These are phyloP conservation scores for Platycnemis pennipes DNA, from an alignment of 2,888 invertebrate species.

Conservation along the genomic window DNA sequence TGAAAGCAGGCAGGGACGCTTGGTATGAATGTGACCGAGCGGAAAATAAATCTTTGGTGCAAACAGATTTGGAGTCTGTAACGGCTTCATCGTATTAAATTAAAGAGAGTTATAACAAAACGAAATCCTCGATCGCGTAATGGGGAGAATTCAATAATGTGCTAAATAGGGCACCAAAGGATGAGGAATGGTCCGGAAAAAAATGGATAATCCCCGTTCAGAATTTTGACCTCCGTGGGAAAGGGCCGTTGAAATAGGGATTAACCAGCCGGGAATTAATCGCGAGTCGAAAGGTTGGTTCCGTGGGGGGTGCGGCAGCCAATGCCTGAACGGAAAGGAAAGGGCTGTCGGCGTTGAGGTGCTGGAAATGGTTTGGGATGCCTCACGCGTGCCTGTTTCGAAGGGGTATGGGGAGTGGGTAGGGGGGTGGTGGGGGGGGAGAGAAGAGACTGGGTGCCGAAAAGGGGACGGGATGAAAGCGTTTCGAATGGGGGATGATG, in stretches of 20 bases:
- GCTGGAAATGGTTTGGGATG: not conserved
- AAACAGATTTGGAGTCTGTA: not conserved
- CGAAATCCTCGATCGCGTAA: not conserved
- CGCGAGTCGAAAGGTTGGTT: constrained; percentile 9
- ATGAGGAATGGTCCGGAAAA: not conserved
- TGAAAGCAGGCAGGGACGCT: not conserved
- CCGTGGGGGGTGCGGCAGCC: not conserved
- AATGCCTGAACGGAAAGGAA: not conserved
- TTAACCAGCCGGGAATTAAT: not conserved
- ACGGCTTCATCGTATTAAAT: not conserved
- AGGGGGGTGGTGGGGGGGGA: not conserved
- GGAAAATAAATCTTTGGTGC: not conserved
- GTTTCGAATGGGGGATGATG: not conserved
- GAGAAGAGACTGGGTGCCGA: not conserved
- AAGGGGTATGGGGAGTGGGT: not conserved
- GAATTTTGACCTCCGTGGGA: not conserved
- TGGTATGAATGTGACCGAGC: not conserved
- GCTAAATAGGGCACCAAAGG: not conserved
- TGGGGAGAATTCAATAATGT: not conserved
- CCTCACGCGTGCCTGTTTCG: not conserved
- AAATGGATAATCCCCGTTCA: not conserved
- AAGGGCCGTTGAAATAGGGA: not conserved
- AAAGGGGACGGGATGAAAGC: not conserved
- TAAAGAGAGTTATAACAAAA: not conserved
- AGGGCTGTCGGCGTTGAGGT: not conserved